A percentile compares a stretch with the other conserved stretches of the same genome.
Conservation (phyloP, 2,113 vertebrate species). For the Rhea americana region DNA sequence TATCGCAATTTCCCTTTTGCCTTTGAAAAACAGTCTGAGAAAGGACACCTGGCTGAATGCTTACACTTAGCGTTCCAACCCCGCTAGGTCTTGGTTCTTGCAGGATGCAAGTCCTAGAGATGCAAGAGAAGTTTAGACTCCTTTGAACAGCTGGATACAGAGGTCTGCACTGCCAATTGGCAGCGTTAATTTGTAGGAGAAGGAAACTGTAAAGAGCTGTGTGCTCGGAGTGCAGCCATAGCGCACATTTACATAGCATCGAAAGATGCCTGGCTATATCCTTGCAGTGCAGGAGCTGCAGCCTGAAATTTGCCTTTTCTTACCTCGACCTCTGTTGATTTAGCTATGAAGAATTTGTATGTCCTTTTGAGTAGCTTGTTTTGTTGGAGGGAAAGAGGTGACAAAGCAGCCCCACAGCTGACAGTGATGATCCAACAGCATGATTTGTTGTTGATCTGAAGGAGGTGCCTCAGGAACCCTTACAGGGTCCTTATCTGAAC, state of each 20-base stretch:
- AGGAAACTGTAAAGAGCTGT: background rate
- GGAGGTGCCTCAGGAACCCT: background rate
- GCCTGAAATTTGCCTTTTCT: background rate
- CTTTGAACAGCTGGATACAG: background rate
- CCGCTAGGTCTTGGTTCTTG: background rate
- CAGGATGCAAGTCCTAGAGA: background rate
- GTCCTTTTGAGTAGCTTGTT: background rate
- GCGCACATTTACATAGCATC: background rate
- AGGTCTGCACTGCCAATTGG: background rate
- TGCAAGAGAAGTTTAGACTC: background rate
- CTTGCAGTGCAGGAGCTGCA: background rate
- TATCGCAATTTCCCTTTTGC: background rate
- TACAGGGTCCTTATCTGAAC: background rate
- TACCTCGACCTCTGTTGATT: background rate
- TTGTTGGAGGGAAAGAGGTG: background rate
- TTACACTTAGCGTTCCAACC: background rate
- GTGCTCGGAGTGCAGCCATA: background rate
- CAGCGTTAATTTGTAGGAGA: background rate
- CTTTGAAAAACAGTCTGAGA: background rate
- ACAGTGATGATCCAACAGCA: rapidly evolving
- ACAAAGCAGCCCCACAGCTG: background rate
- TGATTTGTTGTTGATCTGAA: background rate
- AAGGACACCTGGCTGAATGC: background rate
- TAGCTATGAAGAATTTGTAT: background rate
- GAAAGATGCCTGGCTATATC: background rate